A percentile compares a stretch with the other conserved stretches of the same genome.
Conservation (phyloP, 2,797 vertebrate genomes). For the Sebastes trivittatus region DNA sequence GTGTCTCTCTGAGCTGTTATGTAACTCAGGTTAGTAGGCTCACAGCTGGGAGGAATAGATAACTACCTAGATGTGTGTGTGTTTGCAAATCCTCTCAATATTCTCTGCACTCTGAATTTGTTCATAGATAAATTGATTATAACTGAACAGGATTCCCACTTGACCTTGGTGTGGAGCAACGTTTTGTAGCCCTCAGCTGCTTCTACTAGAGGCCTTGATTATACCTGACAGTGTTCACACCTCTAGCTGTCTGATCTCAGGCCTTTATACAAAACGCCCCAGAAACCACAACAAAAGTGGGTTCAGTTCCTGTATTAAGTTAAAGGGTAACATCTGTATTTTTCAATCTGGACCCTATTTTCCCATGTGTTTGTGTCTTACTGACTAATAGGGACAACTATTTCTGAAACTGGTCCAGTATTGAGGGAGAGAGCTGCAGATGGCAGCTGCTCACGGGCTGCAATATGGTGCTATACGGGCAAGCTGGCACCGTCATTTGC, state of each 20-base stretch:
- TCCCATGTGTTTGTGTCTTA: too few relatives aligned
- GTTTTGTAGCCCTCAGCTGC: slow-evolving; percentile 19
- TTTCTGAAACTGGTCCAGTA: too few relatives aligned
- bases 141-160: slow-evolving; percentile 30
- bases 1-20: slow-evolving; percentile 58
- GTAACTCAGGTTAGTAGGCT: slow-evolving; percentile 53
- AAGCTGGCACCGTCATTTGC: too few relatives aligned
- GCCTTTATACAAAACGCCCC: not conserved
- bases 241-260: slow-evolving; percentile 2
- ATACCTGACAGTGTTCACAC: slow-evolving; percentile 22
- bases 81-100: slow-evolving; percentile 20
- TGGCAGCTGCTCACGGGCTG: too few relatives aligned
- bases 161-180: slow-evolving; percentile 44
- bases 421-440: too few relatives aligned
- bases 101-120: slow-evolving; percentile 27
- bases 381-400: too few relatives aligned
- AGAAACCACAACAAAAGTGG: not conserved
- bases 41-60: slow-evolving; percentile 55
- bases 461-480: too few relatives aligned
- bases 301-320: not conserved
- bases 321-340: too few relatives aligned
- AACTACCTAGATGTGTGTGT: slow-evolving; percentile 35
- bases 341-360: too few relatives aligned
- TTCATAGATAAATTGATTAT: slow-evolving; percentile 48
- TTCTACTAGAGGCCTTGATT: not conserved